Conservation (phyloP, 2,113 vertebrate species). For the Syngnathus scovelli region DNA sequence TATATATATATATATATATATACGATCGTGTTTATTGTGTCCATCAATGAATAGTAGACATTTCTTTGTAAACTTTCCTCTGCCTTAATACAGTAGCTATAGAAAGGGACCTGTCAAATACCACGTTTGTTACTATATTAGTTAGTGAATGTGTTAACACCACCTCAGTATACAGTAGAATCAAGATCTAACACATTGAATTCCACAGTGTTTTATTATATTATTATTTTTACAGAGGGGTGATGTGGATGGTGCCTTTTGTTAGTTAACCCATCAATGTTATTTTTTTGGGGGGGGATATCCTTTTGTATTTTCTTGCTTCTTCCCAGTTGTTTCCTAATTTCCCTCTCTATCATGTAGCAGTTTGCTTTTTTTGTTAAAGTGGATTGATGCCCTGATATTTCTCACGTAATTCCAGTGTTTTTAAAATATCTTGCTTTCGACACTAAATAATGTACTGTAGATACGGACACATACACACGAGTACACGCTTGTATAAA, state of each 20-base stretch:
- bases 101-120: slow-evolving; percentile 42
- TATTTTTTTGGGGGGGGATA: background rate
- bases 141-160: slow-evolving; percentile 31
- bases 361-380: background rate
- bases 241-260: slow-evolving; percentile 65
- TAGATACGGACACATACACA: slow-evolving; percentile 32
- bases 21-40: slow-evolving; percentile 32
- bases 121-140: slow-evolving; percentile 9
- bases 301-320: background rate
- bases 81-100: slow-evolving; percentile 59
- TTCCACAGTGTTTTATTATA: background rate
- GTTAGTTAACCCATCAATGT: slow-evolving; percentile 16
- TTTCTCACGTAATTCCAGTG: slow-evolving; percentile 82
- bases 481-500: slow-evolving; percentile 61
- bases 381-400: slow-evolving; percentile 80
- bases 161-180: slow-evolving; percentile 27
- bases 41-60: slow-evolving; percentile 31
- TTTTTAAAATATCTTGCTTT: slow-evolving; percentile 80
- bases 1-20: background rate
- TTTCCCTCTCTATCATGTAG: background rate
- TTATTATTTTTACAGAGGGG: slow-evolving; percentile 13
- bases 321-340: background rate
- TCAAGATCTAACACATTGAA: slow-evolving; percentile 9
- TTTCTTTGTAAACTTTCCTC: slow-evolving; percentile 37
- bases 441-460: slow-evolving; percentile 80